phyloP scores from a whole-genome alignment of 2,888 invertebrate genomes.

The Ormia ochracea region DNA sequence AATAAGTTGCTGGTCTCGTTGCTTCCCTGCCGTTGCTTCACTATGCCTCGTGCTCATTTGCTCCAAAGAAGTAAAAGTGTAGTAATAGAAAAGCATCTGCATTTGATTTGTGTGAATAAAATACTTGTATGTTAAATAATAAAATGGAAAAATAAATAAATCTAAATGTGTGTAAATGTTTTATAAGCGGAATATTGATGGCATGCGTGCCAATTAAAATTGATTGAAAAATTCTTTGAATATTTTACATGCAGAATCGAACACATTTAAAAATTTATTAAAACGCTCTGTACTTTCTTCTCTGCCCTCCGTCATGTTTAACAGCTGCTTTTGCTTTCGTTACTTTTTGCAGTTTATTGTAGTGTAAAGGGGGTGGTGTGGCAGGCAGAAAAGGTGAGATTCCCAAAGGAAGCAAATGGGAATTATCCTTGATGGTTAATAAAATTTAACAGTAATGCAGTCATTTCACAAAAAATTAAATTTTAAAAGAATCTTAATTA shows the following conservation, averaged over 20 bases:
- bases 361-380: neutral
- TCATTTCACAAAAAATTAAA: too few species aligned
- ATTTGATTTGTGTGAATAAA: conserved; percentile 19
- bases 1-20: conserved; percentile 32
- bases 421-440: too few species aligned
- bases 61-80: conserved; percentile 17
- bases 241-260: conserved; percentile 66
- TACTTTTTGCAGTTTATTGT: neutral
- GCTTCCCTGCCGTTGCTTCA: neutral
- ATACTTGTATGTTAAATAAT: neutral
- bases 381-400: conserved; percentile 42
- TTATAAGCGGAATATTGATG: conserved; percentile 68
- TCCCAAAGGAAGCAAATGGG: neutral
- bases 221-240: conserved; percentile 75
- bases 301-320: conserved; percentile 35
- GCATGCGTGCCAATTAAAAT: conserved; percentile 76
- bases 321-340: conserved; percentile 43
- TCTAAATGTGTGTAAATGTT: conserved; percentile 45
- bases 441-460: too few species aligned
- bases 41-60: conserved; percentile 31
- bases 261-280: neutral
- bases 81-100: conserved; percentile 26
- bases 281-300: neutral
- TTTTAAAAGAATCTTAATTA: too few species aligned
- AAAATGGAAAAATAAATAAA: conserved; percentile 32